Evolutionary conservation across 2,888 invertebrate genomes (phyloP).

Genomic region (Folsomia candida): DNA sequence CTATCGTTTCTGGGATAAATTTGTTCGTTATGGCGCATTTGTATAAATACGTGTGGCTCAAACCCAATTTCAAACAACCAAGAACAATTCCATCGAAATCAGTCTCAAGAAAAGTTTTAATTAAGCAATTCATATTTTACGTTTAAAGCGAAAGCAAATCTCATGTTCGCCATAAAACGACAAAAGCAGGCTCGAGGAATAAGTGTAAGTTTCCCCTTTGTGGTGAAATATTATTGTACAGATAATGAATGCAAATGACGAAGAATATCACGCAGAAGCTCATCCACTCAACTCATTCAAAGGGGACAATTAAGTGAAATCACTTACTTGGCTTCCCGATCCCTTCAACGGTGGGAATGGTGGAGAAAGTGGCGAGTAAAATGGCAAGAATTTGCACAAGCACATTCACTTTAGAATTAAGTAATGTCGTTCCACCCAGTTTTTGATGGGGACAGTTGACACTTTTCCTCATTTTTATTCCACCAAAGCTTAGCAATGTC

Average conservation of each 20-base stretch:
- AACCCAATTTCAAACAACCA: no score
- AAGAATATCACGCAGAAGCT: not conserved
- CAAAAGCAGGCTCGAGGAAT: no score
- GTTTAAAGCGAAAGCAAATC: no score
- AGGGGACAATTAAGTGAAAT: not conserved
- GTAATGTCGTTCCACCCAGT: constrained; percentile 2
- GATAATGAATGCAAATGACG: constrained; percentile 2
- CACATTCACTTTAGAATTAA: constrained; percentile 14
- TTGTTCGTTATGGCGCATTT: no score
- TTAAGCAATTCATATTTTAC: no score
- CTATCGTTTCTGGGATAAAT: no score
- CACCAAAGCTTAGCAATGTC: not conserved
- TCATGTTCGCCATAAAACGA: no score
- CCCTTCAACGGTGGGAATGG: not conserved
- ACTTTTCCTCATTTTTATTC: constrained; percentile 6
- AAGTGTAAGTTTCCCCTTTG: not conserved
- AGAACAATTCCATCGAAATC: no score
- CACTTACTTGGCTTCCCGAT: constrained; percentile 17
- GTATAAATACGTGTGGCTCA: no score
- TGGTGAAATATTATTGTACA: not conserved
- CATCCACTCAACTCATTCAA: not conserved
- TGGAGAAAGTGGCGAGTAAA: not conserved
- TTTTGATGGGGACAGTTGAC: constrained; percentile 17
- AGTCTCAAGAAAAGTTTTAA: no score
- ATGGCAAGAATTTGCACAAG: constrained; percentile 15